These are phyloP conservation scores for Drosophila mercatorum DNA, from an alignment of 2,888 invertebrate species.

Conservation along the genomic window DNA sequence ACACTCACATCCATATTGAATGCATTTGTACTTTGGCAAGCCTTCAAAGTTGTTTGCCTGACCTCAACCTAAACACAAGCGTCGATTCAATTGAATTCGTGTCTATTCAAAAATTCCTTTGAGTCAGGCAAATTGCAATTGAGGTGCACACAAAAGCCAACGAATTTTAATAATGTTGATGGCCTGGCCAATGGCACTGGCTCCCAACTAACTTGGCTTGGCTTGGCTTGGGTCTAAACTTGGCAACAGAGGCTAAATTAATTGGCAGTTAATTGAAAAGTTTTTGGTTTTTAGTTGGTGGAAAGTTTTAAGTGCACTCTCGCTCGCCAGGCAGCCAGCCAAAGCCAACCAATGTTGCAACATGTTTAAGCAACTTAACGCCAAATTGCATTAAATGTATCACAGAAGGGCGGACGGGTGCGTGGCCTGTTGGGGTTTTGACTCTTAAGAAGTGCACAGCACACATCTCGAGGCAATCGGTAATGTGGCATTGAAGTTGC, in stretches of 20 bases:
- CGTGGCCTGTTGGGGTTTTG: background rate
- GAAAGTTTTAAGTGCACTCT: conserved; percentile 59
- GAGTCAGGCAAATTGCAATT: conserved; percentile 29
- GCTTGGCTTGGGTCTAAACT: conserved; percentile 2
- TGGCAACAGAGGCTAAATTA: conserved; percentile 50
- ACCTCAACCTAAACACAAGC: background rate
- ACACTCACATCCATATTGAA: background rate
- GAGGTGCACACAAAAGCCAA: conserved; percentile 26
- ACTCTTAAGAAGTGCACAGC: conserved; percentile 41
- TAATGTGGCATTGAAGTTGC: conserved; percentile 68
- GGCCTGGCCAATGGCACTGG: background rate
- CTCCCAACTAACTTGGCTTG: background rate
- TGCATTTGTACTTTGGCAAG: background rate
- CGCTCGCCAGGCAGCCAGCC: conserved; percentile 1
- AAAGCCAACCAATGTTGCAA: conserved; percentile 15
- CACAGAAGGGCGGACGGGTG: background rate
- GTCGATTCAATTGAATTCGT: background rate
- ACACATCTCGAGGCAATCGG: conserved; percentile 64
- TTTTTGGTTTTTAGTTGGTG: conserved; percentile 41
- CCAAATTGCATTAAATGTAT: conserved; percentile 36
- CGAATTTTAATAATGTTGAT: conserved; percentile 46
- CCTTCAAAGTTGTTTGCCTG: background rate
- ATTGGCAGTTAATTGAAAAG: conserved; percentile 77
- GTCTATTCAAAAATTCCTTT: conserved; percentile 1
- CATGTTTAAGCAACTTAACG: conserved; percentile 34